Evolutionary conservation across 1,140 invertebrate genomes (phyloP).

Genomic region (Ditylenchus dipsaci): DNA sequence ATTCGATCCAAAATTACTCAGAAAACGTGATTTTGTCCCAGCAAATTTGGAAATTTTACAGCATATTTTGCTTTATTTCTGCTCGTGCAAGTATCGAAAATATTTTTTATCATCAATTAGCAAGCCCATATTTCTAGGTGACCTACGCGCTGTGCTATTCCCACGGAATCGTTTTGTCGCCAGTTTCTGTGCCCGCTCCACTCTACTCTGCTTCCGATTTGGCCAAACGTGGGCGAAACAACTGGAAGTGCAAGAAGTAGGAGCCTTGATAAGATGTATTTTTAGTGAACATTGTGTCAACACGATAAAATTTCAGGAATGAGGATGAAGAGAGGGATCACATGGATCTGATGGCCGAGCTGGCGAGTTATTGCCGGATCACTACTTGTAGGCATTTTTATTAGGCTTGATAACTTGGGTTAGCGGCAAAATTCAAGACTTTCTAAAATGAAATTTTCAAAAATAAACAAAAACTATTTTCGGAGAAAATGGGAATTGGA

Average conservation of each 20-base stretch:
- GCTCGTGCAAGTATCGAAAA: neutral
- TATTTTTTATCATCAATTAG: neutral
- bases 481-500: too few species aligned
- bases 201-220: constrained; percentile 24
- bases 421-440: too few species aligned
- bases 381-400: neutral
- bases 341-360: neutral
- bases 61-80: too few species aligned
- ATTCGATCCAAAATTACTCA: too few species aligned
- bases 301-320: neutral
- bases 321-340: neutral
- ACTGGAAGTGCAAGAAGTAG: constrained; percentile 26
- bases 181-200: constrained; percentile 23
- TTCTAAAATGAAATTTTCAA: too few species aligned
- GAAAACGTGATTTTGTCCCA: too few species aligned
- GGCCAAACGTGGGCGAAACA: constrained; percentile 23
- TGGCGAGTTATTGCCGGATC: neutral
- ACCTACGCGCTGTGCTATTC: constrained; percentile 19
- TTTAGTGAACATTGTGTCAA: neutral
- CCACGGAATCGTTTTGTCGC: constrained; percentile 22
- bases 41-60: too few species aligned
- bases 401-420: too few species aligned
- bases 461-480: too few species aligned
- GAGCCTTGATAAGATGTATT: neutral
- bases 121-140: neutral